These are phyloP conservation scores for Leptopilina boulardi DNA, from an alignment of 1,140 invertebrate genomes.

Conservation along the genomic window DNA sequence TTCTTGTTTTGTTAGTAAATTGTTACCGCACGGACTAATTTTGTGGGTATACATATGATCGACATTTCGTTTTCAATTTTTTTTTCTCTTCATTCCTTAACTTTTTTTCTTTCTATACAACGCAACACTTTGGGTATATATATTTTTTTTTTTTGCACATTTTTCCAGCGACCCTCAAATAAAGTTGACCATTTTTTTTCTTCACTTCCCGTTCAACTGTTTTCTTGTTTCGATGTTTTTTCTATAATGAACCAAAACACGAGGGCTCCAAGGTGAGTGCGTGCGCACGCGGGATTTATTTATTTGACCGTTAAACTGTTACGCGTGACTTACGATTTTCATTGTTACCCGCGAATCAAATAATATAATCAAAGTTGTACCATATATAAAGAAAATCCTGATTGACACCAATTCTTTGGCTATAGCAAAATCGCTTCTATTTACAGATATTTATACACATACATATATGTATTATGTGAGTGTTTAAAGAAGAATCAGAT, in stretches of 20 bases:
- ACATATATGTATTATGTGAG: too few species aligned
- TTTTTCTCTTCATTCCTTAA: conserved; percentile 46
- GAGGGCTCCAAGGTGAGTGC: conserved; percentile 45
- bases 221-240: conserved; percentile 1
- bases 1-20: too few species aligned
- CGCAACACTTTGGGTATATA: conserved; percentile 10
- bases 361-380: background rate
- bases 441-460: too few species aligned
- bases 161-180: conserved; percentile 39
- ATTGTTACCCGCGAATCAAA: conserved; percentile 32
- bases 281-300: conserved; percentile 52
- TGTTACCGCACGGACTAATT: too few species aligned
- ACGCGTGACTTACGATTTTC: conserved; percentile 44
- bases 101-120: conserved; percentile 38
- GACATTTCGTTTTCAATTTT: conserved; percentile 34
- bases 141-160: conserved; percentile 38
- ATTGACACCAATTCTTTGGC: background rate
- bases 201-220: conserved; percentile 1
- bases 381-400: background rate
- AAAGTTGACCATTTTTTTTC: conserved; percentile 42
- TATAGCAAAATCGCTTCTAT: too few species aligned
- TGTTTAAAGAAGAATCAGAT: background rate
- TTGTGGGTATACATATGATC: too few species aligned
- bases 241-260: background rate
- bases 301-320: conserved; percentile 59